phyloP scores from a whole-genome alignment of 2,797 vertebrate species.

The Pelochelys cantorii region DNA sequence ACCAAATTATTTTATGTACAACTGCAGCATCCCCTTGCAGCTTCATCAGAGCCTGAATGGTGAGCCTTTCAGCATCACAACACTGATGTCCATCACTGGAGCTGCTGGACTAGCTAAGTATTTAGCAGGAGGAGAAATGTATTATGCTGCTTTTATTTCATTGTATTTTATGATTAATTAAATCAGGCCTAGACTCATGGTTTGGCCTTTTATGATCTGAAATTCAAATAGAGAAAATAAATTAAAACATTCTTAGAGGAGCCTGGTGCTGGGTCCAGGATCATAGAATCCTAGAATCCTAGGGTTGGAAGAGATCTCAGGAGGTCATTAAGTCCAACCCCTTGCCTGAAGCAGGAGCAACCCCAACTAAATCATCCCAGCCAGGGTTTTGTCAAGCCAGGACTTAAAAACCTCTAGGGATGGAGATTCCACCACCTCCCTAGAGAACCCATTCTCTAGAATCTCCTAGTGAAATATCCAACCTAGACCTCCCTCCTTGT shows the following conservation, averaged over 20 bases:
- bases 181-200: not conserved
- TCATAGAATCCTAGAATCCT: not conserved
- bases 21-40: not conserved
- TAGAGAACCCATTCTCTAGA: too few relatives aligned
- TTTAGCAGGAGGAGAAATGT: not conserved
- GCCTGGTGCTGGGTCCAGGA: not conserved
- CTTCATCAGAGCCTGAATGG: not conserved
- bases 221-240: not conserved
- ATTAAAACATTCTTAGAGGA: not conserved
- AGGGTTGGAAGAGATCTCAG: too few relatives aligned
- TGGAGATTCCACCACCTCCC: too few relatives aligned
- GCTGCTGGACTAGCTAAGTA: not conserved
- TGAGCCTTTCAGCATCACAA: not conserved
- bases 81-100: not conserved
- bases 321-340: too few relatives aligned
- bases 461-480: too few relatives aligned
- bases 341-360: too few relatives aligned
- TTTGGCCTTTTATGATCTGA: not conserved
- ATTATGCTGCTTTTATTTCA: not conserved
- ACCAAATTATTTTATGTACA: not conserved
- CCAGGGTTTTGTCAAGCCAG: too few relatives aligned
- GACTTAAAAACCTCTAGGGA: too few relatives aligned
- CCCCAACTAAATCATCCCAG: too few relatives aligned
- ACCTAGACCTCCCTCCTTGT: not conserved
- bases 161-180: not conserved